Conservation (phyloP, 2,113 vertebrate genomes). For the Crypturellus undulatus region DNA sequence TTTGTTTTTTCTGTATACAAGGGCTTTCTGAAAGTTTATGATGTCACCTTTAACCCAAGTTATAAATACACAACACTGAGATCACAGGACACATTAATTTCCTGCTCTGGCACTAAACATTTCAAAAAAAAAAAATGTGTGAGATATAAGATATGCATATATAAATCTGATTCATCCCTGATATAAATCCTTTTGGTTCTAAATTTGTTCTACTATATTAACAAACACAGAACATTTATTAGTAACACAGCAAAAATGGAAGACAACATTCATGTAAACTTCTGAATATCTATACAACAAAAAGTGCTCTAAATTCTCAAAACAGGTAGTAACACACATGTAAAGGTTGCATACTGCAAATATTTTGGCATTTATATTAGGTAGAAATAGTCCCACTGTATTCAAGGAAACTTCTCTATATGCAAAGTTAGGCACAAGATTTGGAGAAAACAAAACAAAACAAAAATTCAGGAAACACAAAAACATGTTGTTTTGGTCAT, state of each 20-base stretch:
- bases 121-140: neutral
- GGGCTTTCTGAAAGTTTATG: conserved; percentile 55
- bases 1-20: conserved; percentile 64
- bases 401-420: neutral
- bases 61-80: conserved; percentile 49
- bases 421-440: neutral
- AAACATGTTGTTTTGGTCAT: neutral
- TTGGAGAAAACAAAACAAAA: neutral
- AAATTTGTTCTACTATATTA: neutral
- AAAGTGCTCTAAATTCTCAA: neutral
- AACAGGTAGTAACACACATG: neutral
- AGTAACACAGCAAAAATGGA: neutral
- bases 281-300: neutral
- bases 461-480: neutral
- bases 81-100: conserved; percentile 46
- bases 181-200: neutral
- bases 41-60: conserved; percentile 61
- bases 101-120: conserved; percentile 44
- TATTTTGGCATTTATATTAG: neutral
- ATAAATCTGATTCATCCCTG: neutral
- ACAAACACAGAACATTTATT: neutral
- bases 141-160: conserved; percentile 3
- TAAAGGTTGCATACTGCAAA: neutral
- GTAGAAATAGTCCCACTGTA: neutral
- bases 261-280: neutral